Conservation (phyloP, 1,140 invertebrate species). For the Monochamus saltuarius region DNA sequence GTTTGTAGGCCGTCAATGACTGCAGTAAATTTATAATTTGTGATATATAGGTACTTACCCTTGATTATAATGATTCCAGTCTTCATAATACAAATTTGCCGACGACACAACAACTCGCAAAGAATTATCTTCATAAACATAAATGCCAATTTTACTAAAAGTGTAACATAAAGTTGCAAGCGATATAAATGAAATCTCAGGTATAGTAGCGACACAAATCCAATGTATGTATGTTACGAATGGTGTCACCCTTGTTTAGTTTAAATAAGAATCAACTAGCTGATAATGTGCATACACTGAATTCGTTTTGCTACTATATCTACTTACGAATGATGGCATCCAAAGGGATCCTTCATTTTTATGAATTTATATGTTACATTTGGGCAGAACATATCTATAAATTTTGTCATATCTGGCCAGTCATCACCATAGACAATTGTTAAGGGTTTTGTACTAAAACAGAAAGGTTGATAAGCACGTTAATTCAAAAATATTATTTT, state of each 20-base stretch:
- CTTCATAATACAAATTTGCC: conserved; percentile 85
- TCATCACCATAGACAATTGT: conserved; percentile 80
- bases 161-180: conserved; percentile 15
- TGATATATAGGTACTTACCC: conserved; percentile 60
- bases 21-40: not conserved
- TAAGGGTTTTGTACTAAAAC: conserved; percentile 66
- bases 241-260: no score
- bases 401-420: conserved; percentile 61
- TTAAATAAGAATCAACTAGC: no score
- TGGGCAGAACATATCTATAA: conserved; percentile 48
- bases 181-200: conserved; percentile 15
- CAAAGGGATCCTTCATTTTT: conserved; percentile 75
- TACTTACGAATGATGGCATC: conserved; percentile 84
- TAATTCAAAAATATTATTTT: not conserved
- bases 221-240: no score
- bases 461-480: not conserved
- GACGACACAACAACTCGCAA: conserved; percentile 87
- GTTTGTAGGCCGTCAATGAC: no score
- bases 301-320: not conserved
- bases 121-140: conserved; percentile 79
- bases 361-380: conserved; percentile 70
- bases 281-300: no score
- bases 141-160: conserved; percentile 83
- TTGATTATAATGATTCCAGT: conserved; percentile 94
- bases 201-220: no score